phyloP scores from a whole-genome alignment of 2,888 invertebrate genomes.

The Drosophila crucigera region DNA sequence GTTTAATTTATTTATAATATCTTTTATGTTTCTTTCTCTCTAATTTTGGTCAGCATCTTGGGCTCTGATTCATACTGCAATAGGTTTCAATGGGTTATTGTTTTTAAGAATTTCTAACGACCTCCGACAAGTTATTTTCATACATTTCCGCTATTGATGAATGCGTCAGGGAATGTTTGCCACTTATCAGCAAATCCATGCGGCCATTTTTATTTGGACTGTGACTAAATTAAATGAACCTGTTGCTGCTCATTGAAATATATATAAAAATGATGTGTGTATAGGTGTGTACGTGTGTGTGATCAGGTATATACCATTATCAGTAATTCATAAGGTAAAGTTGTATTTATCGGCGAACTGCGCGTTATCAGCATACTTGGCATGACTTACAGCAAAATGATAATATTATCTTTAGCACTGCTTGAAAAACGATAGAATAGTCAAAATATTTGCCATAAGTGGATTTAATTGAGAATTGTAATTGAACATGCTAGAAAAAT shows the following conservation, averaged over 20 bases:
- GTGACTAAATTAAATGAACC: slow-evolving; percentile 76
- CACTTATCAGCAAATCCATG: slow-evolving; percentile 59
- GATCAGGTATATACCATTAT: neutral
- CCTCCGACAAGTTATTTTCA: slow-evolving; percentile 4
- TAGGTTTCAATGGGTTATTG: neutral
- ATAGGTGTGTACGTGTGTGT: slow-evolving; percentile 5
- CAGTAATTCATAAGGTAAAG: slow-evolving; percentile 2
- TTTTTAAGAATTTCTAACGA: slow-evolving; percentile 11
- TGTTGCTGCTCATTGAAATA: slow-evolving; percentile 49
- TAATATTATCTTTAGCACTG: slow-evolving; percentile 17
- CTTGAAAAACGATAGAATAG: neutral
- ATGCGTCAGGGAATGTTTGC: slow-evolving; percentile 53
- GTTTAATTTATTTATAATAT: neutral
- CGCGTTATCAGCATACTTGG: slow-evolving; percentile 34
- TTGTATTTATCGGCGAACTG: slow-evolving; percentile 35
- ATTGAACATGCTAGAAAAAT: neutral
- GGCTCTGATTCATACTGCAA: slow-evolving; percentile 44
- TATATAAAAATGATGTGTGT: slow-evolving; percentile 15
- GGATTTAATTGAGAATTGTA: neutral
- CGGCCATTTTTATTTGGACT: slow-evolving; percentile 30
- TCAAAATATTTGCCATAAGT: neutral
- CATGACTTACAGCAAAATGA: slow-evolving; percentile 35
- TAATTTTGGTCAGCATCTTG: slow-evolving; percentile 41
- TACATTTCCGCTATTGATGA: slow-evolving; percentile 25
- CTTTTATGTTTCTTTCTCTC: neutral